Evolutionary conservation across 2,113 vertebrate genomes (phyloP), one percentile per base, ranked within the genome.

Genomic region (Silurus meridionalis): DNA sequence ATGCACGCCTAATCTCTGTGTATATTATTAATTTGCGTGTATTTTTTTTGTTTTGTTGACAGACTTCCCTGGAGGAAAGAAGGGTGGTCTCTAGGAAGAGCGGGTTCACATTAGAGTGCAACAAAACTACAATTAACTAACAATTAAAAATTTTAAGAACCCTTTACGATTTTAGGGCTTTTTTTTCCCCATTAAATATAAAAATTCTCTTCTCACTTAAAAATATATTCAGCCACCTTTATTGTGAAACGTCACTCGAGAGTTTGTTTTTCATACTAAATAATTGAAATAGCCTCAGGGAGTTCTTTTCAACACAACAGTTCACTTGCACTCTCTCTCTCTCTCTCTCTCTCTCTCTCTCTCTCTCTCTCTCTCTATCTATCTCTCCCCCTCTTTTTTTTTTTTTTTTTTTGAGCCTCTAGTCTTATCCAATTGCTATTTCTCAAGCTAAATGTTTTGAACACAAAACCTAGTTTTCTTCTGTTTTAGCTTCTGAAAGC

Each of bases 231-330:
- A n/a, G 28, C 37, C 46, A 67, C 14, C 53, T 21, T 63, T 69
- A 37, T 57, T 28, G 37, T 67, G 84, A 17, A 57, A 37, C 58
- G 78, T 10, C 6, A 10, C 63, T 19, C 63, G 5, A 50, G 69
- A 71, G 53, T 87, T 79, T 75, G 80, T 55, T 72, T 10, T 84
- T 90, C 90, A 86, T 84, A 83, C 87, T 57, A 89, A 91, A 90
- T 85, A 88, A 90, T 93, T 92, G 91, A 85, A 88, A 81, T 79
- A 75, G 77, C 50, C 83, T 19, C 23, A 53, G 84, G 82, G 84
- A 87, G 67, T 83, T 84, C 87, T 75, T 48, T 88, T 93, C 89
- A 86, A 66, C 87, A 79, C 86, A 84, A 83, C 88, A 88, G 83
- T 85, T 66, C 17, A 85, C 69, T 87, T 79, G 37, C 67, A 66